Percentiles rank a stretch among this genome's conserved stretches.
Evolutionary conservation across 2,888 invertebrate species (phyloP).

Genomic region (Lasioglossum lativentre): DNA sequence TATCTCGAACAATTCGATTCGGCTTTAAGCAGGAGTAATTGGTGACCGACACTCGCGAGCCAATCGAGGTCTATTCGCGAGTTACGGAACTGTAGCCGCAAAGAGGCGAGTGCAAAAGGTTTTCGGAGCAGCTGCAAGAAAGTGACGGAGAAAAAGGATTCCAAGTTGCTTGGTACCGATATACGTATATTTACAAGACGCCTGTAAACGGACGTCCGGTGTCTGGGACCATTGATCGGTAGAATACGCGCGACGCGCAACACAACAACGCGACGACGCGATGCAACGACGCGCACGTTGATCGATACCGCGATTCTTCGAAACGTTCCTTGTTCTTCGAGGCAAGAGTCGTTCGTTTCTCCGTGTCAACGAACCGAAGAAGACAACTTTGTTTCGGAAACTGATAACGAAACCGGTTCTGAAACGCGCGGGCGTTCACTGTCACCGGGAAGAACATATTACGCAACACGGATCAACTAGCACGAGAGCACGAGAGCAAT

Average conservation of each 20-base stretch:
- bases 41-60: neutral
- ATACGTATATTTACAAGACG: conserved; percentile 67
- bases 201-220: conserved; percentile 50
- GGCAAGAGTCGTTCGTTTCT: neutral
- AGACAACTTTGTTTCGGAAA: neutral
- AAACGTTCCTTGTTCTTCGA: neutral
- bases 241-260: neutral
- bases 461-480: conserved; percentile 6
- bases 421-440: neutral
- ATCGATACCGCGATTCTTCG: neutral
- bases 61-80: neutral
- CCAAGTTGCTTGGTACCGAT: conserved; percentile 39
- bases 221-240: neutral
- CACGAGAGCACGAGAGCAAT: neutral
- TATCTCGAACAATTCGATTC: neutral
- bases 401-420: conserved; percentile 3
- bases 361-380: neutral
- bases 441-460: neutral
- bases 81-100: neutral
- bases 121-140: conserved; percentile 23
- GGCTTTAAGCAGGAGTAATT: neutral
- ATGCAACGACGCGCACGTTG: neutral
- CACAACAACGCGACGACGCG: neutral
- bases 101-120: neutral
- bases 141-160: conserved; percentile 33